These are phyloP conservation scores for Planiliza haematocheilus DNA, from an alignment of 2,113 vertebrate species.

Conservation along the genomic window DNA sequence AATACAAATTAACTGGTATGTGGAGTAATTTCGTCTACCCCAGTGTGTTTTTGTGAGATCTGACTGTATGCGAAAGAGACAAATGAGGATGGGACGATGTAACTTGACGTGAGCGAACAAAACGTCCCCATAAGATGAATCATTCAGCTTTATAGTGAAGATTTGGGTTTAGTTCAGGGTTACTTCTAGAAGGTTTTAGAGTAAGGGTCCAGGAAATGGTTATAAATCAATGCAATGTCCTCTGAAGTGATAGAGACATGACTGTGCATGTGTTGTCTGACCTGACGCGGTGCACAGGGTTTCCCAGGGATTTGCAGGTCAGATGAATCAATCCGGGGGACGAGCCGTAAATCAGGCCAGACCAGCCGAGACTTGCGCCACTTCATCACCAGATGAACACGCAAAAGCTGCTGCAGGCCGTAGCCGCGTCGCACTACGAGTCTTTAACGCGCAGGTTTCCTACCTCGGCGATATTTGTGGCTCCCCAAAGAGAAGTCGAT, in stretches of 20 bases:
- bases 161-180: not conserved
- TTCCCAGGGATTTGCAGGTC: constrained; percentile 57
- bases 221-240: not conserved
- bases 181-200: not conserved
- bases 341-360: constrained; percentile 72
- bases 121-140: not conserved
- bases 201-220: not conserved
- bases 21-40: not conserved
- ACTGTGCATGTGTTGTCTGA: constrained; percentile 22
- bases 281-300: constrained; percentile 34
- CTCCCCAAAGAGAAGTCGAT: constrained; percentile 25
- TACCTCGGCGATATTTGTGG: not conserved
- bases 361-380: constrained; percentile 59
- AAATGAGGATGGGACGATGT: not conserved
- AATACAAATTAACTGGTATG: not conserved
- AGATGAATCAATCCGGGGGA: constrained; percentile 69
- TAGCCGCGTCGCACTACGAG: constrained; percentile 19
- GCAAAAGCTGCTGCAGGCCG: constrained; percentile 3
- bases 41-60: not conserved
- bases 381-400: constrained; percentile 32
- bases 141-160: not conserved
- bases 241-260: constrained; percentile 6
- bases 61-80: not conserved
- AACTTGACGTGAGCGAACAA: too few relatives aligned
- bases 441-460: constrained; percentile 33